Evolutionary conservation across 2,797 vertebrate genomes (phyloP), one percentile per base, ranked within the genome.

Genomic region (Halcyon chelicuti): DNA sequence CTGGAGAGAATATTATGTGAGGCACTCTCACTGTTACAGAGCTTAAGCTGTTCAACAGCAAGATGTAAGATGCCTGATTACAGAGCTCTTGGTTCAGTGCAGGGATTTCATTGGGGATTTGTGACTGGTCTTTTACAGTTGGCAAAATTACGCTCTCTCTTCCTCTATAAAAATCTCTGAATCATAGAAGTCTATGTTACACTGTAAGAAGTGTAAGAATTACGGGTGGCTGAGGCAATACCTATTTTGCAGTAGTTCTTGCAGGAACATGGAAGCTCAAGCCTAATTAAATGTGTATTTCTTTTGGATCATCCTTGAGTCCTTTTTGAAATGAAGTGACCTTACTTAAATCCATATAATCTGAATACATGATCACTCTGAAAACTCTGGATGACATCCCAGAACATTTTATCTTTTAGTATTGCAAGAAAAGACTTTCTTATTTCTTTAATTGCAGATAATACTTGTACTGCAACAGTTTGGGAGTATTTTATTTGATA

Each of bases 341-440:
- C 37, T 67, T 85, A 13, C 52, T 82, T 74, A 71, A 57, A 65
- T 85, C 58, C 11, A 0, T 22, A 33, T 67, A 57, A 51, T 73
- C 65, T 80, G 55, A 42, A 57, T 49, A 49, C 22, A 4, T 18
- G 62, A 77, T 80, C 57, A 18, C 22, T 73, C 11, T 3, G 13
- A 76, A 35, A 13, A 2, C n/a, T 63, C 89, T 91, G 95, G 88
- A 78, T 84, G 66, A 47, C 14, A 55, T 93, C 76, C 90, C 76
- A 90, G 86, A 93, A 78, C 73, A 65, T 84, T 91, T 90, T 95
- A 84, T 90, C 61, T 95, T 74, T 75, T 21, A 28, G 29, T 47
- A 8, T 39, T 71, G 60, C 81, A 60, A 74, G 61, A 57, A 82
- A 86, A 86, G 28, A 19, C 65, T 74, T 76, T 13, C 9, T 76